A percentile compares a stretch with the other conserved stretches of the same genome.
phyloP scores from a whole-genome alignment of 2,888 invertebrate species.

The Erebia aethiops region DNA sequence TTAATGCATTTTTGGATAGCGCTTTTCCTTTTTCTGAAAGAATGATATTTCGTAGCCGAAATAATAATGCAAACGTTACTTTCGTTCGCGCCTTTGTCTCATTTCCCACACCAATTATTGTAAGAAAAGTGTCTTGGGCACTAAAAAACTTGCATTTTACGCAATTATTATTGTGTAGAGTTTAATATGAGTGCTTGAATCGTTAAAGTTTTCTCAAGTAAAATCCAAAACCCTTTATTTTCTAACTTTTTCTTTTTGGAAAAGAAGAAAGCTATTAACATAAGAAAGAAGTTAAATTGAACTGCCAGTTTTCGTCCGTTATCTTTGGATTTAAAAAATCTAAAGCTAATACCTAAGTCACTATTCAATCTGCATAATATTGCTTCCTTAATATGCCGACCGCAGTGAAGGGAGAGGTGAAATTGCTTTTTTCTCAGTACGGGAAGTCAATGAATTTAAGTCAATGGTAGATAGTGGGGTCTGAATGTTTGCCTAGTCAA shows the following conservation, averaged over 20 bases:
- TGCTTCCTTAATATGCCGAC: slow-evolving; percentile 77
- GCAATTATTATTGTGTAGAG: too few relatives aligned
- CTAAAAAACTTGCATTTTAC: too few relatives aligned
- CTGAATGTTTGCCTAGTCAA: slow-evolving; percentile 81
- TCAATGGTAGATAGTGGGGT: slow-evolving; percentile 69
- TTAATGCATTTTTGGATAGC: not conserved
- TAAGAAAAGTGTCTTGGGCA: too few relatives aligned
- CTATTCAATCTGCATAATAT: slow-evolving; percentile 75
- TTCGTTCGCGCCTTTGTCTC: not conserved
- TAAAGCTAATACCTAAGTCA: slow-evolving; percentile 41
- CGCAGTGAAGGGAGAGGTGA: slow-evolving; percentile 64
- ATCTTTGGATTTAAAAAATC: slow-evolving; percentile 36
- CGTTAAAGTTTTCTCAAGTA: too few relatives aligned
- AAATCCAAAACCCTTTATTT: not conserved
- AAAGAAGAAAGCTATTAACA: slow-evolving; percentile 3
- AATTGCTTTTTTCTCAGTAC: slow-evolving; percentile 76
- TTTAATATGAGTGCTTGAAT: too few relatives aligned
- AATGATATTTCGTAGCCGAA: not conserved
- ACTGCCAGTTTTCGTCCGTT: slow-evolving; percentile 15
- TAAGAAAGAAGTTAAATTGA: slow-evolving; percentile 9
- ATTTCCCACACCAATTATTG: not conserved
- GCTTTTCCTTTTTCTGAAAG: not conserved
- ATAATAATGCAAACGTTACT: too few relatives aligned
- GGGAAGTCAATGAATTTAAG: slow-evolving; percentile 72
- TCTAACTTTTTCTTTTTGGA: slow-evolving; percentile 1